Base-by-base conservation (phyloP, 1,140 invertebrate species). In the Pristionchus pacificus region DNA sequence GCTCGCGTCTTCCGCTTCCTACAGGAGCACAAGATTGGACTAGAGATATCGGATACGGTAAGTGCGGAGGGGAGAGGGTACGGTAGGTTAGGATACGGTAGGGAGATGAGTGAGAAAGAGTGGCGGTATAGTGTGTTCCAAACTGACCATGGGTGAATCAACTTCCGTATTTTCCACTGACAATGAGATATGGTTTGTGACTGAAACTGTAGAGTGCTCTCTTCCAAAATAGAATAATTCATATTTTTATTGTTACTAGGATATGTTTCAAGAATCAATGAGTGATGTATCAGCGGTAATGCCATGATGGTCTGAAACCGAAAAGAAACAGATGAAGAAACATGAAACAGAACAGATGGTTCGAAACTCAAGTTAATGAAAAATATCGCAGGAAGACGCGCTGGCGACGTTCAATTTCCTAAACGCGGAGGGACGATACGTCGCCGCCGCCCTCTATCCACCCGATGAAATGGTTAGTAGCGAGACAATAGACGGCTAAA, bases 331-430 rank as follows among this genome's bases (percentile, higher is more conserved):
- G n/a, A 58, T 58, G n/a, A 25, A 58, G n/a, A 58, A 58, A 58
- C 57, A 58, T 1, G 57, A n/a, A 24, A 24, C 25, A 1, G n/a
- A 1, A 1, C n/a, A 24, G 57, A n/a, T 24, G 57, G n/a, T n/a
- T 58, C n/a, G n/a, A 25, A 1, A 1, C 57, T 24, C 57, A 24
- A n/a, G n/a, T n/a, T n/a, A n/a, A n/a, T n/a, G n/a, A n/a, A n/a
- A n/a, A n/a, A n/a, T 24, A 27, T 77, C 79, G 68, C 74, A 86
- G 30, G 87, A 91, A 67, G 87, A 90, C 77, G 92, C 92, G 0
- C 89, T 90, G 77, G 82, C 90, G 6, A 91, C 90, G 1, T 94
- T 91, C 81, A 94, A 94, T 84, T 94, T 91, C 79, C 80, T 93
- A 2, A 90, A 89, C 81, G 85, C 87, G 1, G 92, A 94, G 80